phyloP scores from a whole-genome alignment of 2,888 invertebrate genomes.

The Platycnemis pennipes region DNA sequence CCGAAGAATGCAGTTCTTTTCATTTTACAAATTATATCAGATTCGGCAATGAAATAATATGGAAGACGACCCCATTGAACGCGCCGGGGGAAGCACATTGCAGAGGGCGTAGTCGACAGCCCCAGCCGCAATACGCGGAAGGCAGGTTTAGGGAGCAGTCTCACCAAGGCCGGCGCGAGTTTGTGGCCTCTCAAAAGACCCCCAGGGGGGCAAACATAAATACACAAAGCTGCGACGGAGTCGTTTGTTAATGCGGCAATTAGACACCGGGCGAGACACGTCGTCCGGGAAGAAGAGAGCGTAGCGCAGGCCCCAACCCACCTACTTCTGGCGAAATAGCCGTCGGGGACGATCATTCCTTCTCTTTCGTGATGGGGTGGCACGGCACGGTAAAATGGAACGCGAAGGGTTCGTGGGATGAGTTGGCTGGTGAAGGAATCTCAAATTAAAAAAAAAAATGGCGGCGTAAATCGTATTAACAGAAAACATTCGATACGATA shows the following conservation, averaged over 20 bases:
- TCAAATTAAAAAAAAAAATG: too few species aligned
- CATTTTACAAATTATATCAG: too few species aligned
- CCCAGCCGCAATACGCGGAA: not conserved
- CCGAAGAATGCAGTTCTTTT: too few species aligned
- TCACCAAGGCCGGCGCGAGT: too few species aligned
- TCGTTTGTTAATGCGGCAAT: conserved; percentile 1
- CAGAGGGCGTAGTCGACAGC: not conserved
- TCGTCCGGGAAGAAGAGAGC: not conserved
- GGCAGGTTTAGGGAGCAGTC: not conserved
- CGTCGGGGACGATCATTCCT: not conserved
- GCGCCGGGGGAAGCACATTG: not conserved
- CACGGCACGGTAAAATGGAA: not conserved
- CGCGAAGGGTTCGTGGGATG: too few species aligned
- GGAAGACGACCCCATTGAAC: too few species aligned
- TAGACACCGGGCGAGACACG: not conserved
- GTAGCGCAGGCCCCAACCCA: not conserved
- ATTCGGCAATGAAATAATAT: too few species aligned
- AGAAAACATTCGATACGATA: too few species aligned
- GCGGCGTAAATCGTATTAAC: too few species aligned
- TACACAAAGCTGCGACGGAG: not conserved
- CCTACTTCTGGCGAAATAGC: not conserved
- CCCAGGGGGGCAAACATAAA: not conserved
- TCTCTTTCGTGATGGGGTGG: not conserved
- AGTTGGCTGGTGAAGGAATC: too few species aligned
- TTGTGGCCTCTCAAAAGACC: not conserved